These are phyloP conservation scores for Lapara coniferarum DNA, from an alignment of 2,888 invertebrate species.

Conservation along the genomic window DNA sequence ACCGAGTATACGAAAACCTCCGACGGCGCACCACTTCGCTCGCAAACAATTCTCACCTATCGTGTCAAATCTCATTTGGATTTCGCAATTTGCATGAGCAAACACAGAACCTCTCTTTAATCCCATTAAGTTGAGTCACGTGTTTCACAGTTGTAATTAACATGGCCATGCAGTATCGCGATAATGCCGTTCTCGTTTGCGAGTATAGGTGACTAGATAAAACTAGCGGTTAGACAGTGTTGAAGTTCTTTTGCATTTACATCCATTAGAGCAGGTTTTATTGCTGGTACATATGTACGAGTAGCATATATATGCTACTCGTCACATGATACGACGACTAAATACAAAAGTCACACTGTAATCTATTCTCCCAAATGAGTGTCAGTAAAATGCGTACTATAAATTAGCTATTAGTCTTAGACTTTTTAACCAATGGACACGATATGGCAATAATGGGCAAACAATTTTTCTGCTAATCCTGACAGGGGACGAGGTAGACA, in stretches of 20 bases:
- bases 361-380: too few relatives aligned
- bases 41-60: slow-evolving; percentile 34
- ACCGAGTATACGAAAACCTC: background rate
- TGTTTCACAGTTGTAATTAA: slow-evolving; percentile 43
- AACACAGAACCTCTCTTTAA: slow-evolving; percentile 35
- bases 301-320: too few relatives aligned
- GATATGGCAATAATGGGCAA: too few relatives aligned
- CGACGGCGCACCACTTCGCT: background rate
- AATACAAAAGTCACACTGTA: too few relatives aligned
- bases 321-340: too few relatives aligned
- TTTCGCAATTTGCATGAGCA: slow-evolving; percentile 43
- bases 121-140: slow-evolving; percentile 41
- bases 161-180: slow-evolving; percentile 32
- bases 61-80: slow-evolving; percentile 43
- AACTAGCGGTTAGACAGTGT: background rate
- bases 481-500: too few relatives aligned
- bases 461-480: too few relatives aligned
- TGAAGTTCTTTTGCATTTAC: background rate
- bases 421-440: too few relatives aligned
- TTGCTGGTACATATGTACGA: too few relatives aligned
- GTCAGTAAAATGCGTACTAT: too few relatives aligned
- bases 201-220: background rate
- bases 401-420: too few relatives aligned
- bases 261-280: background rate
- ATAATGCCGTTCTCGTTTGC: slow-evolving; percentile 30